Base-by-base conservation (phyloP, 23 tunicate genomes). In the Clavelina lepadiformis region DNA sequence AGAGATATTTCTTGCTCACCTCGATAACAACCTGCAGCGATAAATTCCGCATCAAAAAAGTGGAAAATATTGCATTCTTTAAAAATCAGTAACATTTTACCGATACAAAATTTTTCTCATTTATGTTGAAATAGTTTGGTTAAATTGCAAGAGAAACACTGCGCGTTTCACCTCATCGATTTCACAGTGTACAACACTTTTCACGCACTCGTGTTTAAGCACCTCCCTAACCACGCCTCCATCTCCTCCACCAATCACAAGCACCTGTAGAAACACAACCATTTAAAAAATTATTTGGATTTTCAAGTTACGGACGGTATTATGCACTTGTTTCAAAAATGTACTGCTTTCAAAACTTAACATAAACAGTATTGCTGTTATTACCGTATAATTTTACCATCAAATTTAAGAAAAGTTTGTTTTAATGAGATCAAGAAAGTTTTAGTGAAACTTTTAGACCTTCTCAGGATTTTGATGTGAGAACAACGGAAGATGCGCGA, bases 191-290 rank as follows among this genome's bases (percentile, higher is more conserved):
- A 89, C 81, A 0, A 89, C 79, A 33, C 68, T 68, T 53, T 60
- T 51, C 5, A 89, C 97, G 46, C 67, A 69, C 1, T 63, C 44
- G 65, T 89, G 97, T 38, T 89, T 89, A 4, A 89, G 31, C 54
- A 81, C 79, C 61, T 89, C 97, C 30, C 97, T 33, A 5, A 89
- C 41, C 6, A 77, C 97, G 0, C 97, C 97, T 8, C 97, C 97
- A 75, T 89, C 97, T 3, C 97, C 97, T 3, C 97, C 97, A 3
- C 97, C 97, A 46, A 89, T 89, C 0, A 89, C 76, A 35, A 89
- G 78, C 31, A 89, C 91, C 91, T 82, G 58, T 15, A 23, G 67
- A 24, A n/a, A n/a, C n/a, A n/a, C n/a, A n/a, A n/a, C n/a, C n/a
- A n/a, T n/a, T n/a, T n/a, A n/a, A n/a, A n/a, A n/a, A n/a, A n/a